These are phyloP conservation scores for Forpus xanthops DNA, from an alignment of 2,797 vertebrate genomes.

Conservation along the genomic window DNA sequence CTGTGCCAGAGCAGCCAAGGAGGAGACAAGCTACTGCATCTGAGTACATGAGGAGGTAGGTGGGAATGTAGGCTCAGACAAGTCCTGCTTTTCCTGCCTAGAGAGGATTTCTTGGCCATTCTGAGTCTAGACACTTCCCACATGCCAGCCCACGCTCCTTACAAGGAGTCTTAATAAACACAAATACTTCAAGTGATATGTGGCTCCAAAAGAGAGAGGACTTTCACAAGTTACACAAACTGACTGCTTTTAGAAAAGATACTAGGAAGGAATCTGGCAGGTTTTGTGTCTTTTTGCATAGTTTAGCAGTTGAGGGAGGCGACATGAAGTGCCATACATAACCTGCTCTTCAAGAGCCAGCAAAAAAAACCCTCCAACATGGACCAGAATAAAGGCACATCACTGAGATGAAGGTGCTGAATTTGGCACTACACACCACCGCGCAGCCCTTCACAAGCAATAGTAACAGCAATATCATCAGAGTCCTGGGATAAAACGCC, in stretches of 20 bases:
- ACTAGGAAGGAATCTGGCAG: not conserved
- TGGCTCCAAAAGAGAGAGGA: not conserved
- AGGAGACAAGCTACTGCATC: not conserved
- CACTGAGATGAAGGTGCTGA: fast-evolving
- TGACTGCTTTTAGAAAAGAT: not conserved
- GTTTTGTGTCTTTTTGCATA: not conserved
- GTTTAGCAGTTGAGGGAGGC: not conserved
- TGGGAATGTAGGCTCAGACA: not conserved
- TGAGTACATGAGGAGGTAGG: not conserved
- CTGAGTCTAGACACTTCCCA: slow-evolving; percentile 21
- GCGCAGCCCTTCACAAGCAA: not conserved
- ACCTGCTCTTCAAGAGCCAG: not conserved
- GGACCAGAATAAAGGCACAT: not conserved
- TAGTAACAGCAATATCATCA: not conserved
- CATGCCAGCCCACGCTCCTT: not conserved
- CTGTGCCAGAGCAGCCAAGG: not conserved
- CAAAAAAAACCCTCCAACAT: not conserved
- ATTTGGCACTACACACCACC: not conserved
- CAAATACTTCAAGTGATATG: not conserved
- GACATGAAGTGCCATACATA: not conserved
- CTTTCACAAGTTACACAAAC: not conserved
- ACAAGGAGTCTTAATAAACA: not conserved
- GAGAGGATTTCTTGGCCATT: not conserved
- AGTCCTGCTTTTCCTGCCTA: not conserved
- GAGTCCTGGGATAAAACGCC: not conserved